A percentile compares a stretch with the other conserved stretches of the same genome.
Evolutionary conservation across 2,888 invertebrate species (phyloP).

Genomic region (Adineta ricciae): DNA sequence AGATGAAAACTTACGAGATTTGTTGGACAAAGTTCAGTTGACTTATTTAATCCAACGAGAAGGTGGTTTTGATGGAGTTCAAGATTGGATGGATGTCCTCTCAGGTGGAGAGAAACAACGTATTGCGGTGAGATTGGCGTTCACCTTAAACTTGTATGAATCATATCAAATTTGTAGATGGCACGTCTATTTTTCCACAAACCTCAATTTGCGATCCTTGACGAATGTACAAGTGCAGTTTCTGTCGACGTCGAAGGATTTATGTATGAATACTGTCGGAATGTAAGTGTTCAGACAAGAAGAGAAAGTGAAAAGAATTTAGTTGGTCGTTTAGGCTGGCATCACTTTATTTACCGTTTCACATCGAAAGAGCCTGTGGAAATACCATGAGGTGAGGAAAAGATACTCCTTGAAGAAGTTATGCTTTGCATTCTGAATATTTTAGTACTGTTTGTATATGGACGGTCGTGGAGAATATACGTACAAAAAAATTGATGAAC

Average conservation of each 20-base stretch:
- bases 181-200: slow-evolving; percentile 88
- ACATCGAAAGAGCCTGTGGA: slow-evolving; percentile 90
- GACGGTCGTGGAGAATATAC: background rate
- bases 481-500: background rate
- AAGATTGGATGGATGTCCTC: slow-evolving; percentile 96
- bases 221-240: slow-evolving; percentile 96
- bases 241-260: slow-evolving; percentile 94
- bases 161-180: no score
- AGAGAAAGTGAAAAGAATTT: background rate
- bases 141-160: no score
- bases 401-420: slow-evolving; percentile 15
- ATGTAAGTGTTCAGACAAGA: slow-evolving; percentile 46
- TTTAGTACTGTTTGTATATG: slow-evolving; percentile 11
- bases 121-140: slow-evolving; percentile 63
- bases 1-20: slow-evolving; percentile 67
- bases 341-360: slow-evolving; percentile 94
- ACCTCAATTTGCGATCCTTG: slow-evolving; percentile 94
- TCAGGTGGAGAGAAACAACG: slow-evolving; percentile 97
- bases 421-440: background rate
- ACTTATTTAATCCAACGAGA: slow-evolving; percentile 70
- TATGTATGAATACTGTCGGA: slow-evolving; percentile 86
- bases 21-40: slow-evolving; percentile 57
- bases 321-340: slow-evolving; percentile 50
- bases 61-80: slow-evolving; percentile 76
- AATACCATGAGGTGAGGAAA: slow-evolving; percentile 70